Percentiles rank a stretch among this genome's conserved stretches.
Evolutionary conservation across 2,888 invertebrate species (phyloP).

Genomic region (Nycteola revayana): DNA sequence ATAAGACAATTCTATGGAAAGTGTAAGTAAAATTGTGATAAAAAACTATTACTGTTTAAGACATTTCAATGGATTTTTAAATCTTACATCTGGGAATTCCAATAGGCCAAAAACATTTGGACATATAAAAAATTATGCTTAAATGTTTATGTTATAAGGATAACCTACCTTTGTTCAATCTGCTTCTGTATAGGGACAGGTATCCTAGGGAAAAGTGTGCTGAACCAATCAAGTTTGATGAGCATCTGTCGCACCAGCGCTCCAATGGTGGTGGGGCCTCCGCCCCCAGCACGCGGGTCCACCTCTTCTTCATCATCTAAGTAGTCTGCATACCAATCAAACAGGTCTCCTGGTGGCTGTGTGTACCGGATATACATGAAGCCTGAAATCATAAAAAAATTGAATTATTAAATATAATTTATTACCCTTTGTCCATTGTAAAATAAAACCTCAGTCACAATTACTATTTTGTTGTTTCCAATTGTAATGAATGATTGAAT

Average conservation of each 20-base stretch:
- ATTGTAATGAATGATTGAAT: too few relatives aligned
- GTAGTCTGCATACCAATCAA: constrained; percentile 98
- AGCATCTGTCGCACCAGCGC: constrained; percentile 95
- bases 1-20: too few relatives aligned
- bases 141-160: constrained; percentile 11
- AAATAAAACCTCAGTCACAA: too few relatives aligned
- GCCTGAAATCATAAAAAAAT: constrained; percentile 54
- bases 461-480: too few relatives aligned
- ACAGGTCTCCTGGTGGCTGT: constrained; percentile 96
- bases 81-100: too few relatives aligned
- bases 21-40: too few relatives aligned
- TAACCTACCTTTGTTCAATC: constrained; percentile 88
- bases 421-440: too few relatives aligned
- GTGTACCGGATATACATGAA: constrained; percentile 95
- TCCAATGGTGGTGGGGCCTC: constrained; percentile 95
- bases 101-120: too few relatives aligned
- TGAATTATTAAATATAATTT: too few relatives aligned
- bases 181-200: constrained; percentile 98
- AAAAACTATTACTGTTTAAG: too few relatives aligned
- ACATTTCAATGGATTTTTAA: too few relatives aligned
- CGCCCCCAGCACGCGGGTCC: constrained; percentile 99
- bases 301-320: constrained; percentile 98
- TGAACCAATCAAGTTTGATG: constrained; percentile 99
- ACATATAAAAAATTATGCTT: too few relatives aligned
- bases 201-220: constrained; percentile 98